Percentiles rank a stretch among this genome's conserved stretches.
Conservation (phyloP, 2,888 invertebrate genomes). For the Plagiodera versicolora region DNA sequence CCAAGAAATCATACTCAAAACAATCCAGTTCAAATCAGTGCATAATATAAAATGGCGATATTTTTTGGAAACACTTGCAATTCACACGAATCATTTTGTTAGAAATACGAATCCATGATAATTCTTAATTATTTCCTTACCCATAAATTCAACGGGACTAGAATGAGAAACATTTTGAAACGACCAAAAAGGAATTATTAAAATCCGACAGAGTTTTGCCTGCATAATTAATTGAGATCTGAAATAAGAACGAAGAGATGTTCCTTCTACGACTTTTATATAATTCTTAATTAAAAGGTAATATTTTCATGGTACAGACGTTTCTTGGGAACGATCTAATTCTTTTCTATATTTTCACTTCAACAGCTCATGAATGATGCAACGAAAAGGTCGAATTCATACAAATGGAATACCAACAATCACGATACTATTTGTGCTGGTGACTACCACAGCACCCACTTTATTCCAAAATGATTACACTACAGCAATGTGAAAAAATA, state of each 20-base stretch:
- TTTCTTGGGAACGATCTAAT: not conserved
- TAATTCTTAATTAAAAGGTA: constrained; percentile 23
- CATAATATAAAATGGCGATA: not conserved
- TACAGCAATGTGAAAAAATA: too few species aligned
- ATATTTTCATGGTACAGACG: constrained; percentile 6
- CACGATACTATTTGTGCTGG: too few species aligned
- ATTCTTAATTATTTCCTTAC: not conserved
- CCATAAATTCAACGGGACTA: not conserved
- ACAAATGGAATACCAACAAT: too few species aligned
- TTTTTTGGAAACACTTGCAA: not conserved
- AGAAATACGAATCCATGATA: not conserved
- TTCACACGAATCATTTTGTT: not conserved
- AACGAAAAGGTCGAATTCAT: not conserved
- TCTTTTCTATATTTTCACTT: not conserved
- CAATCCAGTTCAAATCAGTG: too few species aligned
- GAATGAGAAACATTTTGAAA: constrained; percentile 12
- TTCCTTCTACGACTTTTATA: constrained; percentile 18
- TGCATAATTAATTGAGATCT: constrained; percentile 25
- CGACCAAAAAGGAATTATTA: constrained; percentile 21
- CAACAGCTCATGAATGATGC: not conserved
- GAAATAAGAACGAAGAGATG: constrained; percentile 22
- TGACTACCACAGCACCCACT: too few species aligned
- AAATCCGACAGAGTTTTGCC: constrained; percentile 21
- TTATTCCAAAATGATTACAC: too few species aligned
- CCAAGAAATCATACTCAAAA: too few species aligned